Percentiles rank a stretch among this genome's conserved stretches.
phyloP scores from a whole-genome alignment of 2,888 invertebrate genomes.

The Serripes groenlandicus region DNA sequence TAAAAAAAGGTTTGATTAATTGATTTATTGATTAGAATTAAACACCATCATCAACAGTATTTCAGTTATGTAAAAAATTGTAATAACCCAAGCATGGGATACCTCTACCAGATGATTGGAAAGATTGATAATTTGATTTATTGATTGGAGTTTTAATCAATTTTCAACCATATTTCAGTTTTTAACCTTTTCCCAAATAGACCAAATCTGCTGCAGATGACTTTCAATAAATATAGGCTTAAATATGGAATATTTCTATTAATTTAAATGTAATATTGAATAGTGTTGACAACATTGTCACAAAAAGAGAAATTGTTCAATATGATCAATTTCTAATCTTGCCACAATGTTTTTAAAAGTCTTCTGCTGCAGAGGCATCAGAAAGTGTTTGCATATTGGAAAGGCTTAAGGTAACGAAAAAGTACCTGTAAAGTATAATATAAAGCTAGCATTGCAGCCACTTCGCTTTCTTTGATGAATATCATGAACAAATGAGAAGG shows the following conservation, averaged over 20 bases:
- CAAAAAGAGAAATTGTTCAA: neutral
- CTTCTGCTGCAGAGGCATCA: neutral
- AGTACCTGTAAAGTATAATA: conserved; percentile 90
- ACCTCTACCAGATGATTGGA: too few relatives aligned
- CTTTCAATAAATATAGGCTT: neutral
- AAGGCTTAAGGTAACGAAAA: neutral
- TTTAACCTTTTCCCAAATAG: neutral
- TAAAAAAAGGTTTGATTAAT: too few relatives aligned
- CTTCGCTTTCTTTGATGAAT: conserved; percentile 95
- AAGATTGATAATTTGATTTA: too few relatives aligned
- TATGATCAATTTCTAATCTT: neutral
- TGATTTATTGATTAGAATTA: too few relatives aligned
- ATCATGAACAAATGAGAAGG: conserved; percentile 92
- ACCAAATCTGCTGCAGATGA: neutral
- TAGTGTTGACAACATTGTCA: neutral
- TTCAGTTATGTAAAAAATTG: too few relatives aligned
- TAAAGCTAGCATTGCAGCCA: conserved; percentile 97
- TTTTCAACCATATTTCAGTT: too few relatives aligned
- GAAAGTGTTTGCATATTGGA: neutral
- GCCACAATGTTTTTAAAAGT: neutral
- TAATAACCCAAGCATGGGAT: too few relatives aligned
- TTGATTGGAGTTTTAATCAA: too few relatives aligned
- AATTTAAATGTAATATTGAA: neutral
- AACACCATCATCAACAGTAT: too few relatives aligned
- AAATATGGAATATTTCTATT: neutral